These are phyloP conservation scores for Julus scandinavius DNA, from an alignment of 2,888 invertebrate genomes.

Conservation along the genomic window DNA sequence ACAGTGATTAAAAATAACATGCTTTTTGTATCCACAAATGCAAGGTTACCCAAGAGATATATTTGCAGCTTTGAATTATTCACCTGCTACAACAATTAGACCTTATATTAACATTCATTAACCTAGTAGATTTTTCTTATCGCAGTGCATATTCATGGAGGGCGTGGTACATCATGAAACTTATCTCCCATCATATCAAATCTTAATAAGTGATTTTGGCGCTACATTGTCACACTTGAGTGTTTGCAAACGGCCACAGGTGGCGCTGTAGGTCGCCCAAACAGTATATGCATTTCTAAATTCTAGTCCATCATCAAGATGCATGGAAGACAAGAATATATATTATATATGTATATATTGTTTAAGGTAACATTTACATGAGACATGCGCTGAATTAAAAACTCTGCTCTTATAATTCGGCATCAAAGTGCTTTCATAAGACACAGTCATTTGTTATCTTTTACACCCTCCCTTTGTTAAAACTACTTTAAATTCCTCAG, in stretches of 20 bases:
- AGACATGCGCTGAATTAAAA: constrained; percentile 9
- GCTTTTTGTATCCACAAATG: background rate
- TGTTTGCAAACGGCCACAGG: background rate
- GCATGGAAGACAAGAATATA: no score
- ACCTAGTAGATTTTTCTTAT: constrained; percentile 14
- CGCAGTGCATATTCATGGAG: background rate
- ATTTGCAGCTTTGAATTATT: background rate
- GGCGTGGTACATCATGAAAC: background rate
- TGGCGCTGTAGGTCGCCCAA: background rate
- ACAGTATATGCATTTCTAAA: background rate
- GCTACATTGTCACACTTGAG: background rate
- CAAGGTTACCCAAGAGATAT: background rate
- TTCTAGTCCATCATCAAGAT: no score
- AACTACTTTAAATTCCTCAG: constrained; percentile 31
- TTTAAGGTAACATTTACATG: background rate
- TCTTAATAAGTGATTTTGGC: background rate
- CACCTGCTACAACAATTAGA: background rate
- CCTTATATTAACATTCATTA: background rate
- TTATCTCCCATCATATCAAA: background rate
- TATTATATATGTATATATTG: background rate
- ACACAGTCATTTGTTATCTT: constrained; percentile 27
- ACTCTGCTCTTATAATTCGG: background rate
- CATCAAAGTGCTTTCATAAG: constrained; percentile 42
- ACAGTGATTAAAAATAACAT: constrained; percentile 6
- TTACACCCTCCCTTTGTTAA: constrained; percentile 38